Conservation (phyloP, 2,888 invertebrate species). For the Lysandra coridon region DNA sequence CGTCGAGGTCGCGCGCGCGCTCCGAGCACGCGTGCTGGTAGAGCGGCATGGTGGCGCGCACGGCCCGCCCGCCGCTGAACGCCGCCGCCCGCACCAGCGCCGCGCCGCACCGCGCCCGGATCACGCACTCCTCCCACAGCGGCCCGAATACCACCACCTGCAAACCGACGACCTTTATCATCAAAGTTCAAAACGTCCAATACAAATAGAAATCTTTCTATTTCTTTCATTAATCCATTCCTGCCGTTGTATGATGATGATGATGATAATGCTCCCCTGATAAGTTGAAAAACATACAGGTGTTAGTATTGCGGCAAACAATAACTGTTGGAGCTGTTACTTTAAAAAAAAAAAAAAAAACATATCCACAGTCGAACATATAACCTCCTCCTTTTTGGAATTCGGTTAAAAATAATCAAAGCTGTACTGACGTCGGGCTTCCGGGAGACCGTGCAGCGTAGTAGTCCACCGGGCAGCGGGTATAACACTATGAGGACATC, state of each 20-base stretch:
- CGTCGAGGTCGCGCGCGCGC: conserved; percentile 90
- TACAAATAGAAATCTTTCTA: not conserved
- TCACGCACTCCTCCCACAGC: conserved; percentile 92
- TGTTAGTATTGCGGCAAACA: too few species aligned
- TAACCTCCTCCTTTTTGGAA: too few species aligned
- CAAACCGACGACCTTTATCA: not conserved
- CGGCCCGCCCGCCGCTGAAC: conserved; percentile 94
- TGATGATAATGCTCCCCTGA: too few species aligned
- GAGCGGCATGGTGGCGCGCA: conserved; percentile 92
- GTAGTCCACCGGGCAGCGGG: conserved; percentile 92
- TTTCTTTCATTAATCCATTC: too few species aligned
- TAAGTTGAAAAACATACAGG: too few species aligned
- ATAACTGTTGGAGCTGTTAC: not conserved
- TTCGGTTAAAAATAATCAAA: not conserved
- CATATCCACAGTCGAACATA: too few species aligned
- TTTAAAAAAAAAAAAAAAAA: not conserved
- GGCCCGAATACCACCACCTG: conserved; percentile 97
- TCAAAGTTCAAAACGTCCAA: not conserved
- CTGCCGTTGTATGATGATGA: too few species aligned
- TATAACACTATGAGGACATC: conserved; percentile 98
- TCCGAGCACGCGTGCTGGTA: conserved; percentile 98
- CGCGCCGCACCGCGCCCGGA: conserved; percentile 83
- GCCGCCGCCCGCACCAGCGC: conserved; percentile 93
- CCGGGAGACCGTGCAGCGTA: conserved; percentile 92
- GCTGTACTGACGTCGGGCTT: conserved; percentile 87